These are phyloP conservation scores for Diarsia dahlii DNA, from an alignment of 2,888 invertebrate genomes.

Conservation along the genomic window DNA sequence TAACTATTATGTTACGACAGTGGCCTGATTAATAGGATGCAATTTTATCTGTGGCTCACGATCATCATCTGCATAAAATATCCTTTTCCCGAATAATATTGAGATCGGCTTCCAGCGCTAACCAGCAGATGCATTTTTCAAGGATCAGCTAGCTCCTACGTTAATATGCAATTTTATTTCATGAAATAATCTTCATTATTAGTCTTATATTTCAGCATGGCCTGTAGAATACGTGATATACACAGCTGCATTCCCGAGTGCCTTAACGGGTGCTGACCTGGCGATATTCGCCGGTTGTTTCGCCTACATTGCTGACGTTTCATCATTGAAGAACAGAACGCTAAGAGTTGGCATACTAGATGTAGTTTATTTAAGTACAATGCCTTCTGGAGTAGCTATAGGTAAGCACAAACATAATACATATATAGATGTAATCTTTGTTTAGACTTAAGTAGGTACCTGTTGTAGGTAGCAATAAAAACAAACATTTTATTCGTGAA, in stretches of 20 bases:
- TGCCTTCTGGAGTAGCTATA: slow-evolving; percentile 95
- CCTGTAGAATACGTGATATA: slow-evolving; percentile 94
- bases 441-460: not conserved
- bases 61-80: not conserved
- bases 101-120: not conserved
- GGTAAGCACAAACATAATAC: slow-evolving; percentile 85
- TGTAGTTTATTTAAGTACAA: slow-evolving; percentile 95
- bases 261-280: slow-evolving; percentile 94
- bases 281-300: slow-evolving; percentile 95
- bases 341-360: slow-evolving; percentile 95
- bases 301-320: slow-evolving; percentile 95
- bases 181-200: not conserved
- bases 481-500: not conserved
- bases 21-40: too few species aligned
- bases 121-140: not conserved
- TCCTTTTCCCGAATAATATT: not conserved
- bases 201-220: slow-evolving; percentile 88
- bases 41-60: too few species aligned
- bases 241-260: slow-evolving; percentile 94
- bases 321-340: slow-evolving; percentile 93
- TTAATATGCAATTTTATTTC: not conserved
- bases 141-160: not conserved
- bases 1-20: not conserved
- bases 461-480: not conserved
- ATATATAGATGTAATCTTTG: not conserved